phyloP scores from a whole-genome alignment of 2,888 invertebrate genomes.

The Ommatoiulus sabulosus region DNA sequence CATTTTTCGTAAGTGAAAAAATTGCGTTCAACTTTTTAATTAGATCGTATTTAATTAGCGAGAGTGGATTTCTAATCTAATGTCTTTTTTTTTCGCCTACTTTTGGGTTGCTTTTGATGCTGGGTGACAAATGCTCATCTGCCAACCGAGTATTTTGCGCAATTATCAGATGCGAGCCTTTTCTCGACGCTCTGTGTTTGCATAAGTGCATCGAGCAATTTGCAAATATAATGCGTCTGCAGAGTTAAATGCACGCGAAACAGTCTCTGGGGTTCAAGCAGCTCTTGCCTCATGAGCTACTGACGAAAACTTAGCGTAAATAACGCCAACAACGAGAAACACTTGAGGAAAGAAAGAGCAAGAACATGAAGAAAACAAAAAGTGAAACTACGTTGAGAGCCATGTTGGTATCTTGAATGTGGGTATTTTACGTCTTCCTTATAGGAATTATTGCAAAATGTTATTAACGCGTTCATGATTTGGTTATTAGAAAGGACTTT shows the following conservation, averaged over 20 bases:
- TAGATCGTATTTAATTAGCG: constrained; percentile 22
- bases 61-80: constrained; percentile 28
- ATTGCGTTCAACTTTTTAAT: background rate
- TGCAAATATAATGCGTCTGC: background rate
- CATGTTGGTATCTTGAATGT: too few species aligned
- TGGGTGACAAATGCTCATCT: constrained; percentile 10
- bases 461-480: too few species aligned
- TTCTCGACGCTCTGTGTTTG: background rate
- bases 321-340: too few species aligned
- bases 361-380: too few species aligned
- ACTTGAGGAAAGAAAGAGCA: too few species aligned
- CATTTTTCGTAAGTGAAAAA: background rate
- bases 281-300: background rate
- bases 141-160: background rate
- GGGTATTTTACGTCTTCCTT: too few species aligned
- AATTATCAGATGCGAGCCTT: background rate
- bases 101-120: background rate
- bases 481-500: too few species aligned
- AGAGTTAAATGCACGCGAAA: background rate
- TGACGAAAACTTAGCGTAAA: background rate
- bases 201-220: background rate
- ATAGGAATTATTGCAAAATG: too few species aligned
- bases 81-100: background rate
- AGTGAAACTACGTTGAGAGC: too few species aligned
- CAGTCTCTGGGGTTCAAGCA: background rate